A percentile compares a stretch with the other conserved stretches of the same genome.
These are phyloP conservation scores for Oenanthe oenanthe DNA, from an alignment of 2,113 vertebrate species.

Conservation along the genomic window DNA sequence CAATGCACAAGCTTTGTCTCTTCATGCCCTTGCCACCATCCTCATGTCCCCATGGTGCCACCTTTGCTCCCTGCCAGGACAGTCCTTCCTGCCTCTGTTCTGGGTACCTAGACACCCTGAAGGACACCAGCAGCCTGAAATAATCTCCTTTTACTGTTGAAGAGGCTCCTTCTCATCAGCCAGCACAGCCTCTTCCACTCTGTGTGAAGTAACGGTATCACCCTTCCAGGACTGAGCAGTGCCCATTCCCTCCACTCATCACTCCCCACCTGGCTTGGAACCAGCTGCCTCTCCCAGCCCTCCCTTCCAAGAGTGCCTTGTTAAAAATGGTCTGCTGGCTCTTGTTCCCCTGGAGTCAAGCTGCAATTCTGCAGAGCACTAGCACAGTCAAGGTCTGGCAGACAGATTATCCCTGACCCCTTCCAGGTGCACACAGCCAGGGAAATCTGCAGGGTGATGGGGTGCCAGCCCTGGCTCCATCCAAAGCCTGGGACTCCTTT, in stretches of 20 bases:
- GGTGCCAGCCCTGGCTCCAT: not conserved
- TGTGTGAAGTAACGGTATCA: not conserved
- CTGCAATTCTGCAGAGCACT: not conserved
- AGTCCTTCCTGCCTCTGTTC: not conserved
- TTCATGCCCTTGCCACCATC: not conserved
- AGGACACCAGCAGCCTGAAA: not conserved
- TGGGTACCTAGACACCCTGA: not conserved
- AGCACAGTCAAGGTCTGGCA: not conserved
- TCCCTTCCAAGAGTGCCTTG: not conserved
- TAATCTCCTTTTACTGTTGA: not conserved
- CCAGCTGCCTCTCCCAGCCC: not conserved
- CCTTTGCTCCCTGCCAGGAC: not conserved
- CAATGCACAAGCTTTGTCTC: not conserved
- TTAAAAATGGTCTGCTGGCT: constrained; percentile 35
- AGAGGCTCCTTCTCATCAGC: not conserved
- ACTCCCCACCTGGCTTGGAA: fast-evolving
- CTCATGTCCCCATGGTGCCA: not conserved
- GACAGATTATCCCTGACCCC: not conserved
- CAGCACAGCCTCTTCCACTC: not conserved
- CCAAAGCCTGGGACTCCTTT: not conserved
- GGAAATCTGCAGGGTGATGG: not conserved
- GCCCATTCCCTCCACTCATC: not conserved
- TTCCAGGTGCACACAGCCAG: not conserved
- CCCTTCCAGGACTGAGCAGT: not conserved
- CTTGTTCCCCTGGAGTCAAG: not conserved